These are phyloP conservation scores for Cistogaster globosa DNA, from an alignment of 2,888 invertebrate species.

Conservation along the genomic window DNA sequence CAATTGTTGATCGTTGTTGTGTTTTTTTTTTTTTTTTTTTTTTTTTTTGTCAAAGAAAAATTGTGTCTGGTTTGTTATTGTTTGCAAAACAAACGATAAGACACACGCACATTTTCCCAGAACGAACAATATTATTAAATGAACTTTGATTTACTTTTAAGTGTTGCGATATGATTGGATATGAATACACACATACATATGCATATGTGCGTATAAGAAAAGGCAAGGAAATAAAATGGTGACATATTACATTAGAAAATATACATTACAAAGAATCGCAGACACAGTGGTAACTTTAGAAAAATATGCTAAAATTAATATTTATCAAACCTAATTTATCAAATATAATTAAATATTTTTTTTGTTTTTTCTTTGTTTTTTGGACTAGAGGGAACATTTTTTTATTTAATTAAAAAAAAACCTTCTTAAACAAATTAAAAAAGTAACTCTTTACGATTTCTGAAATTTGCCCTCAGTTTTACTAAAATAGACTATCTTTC, in stretches of 20 bases:
- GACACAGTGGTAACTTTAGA: background rate
- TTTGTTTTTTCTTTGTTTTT: no score
- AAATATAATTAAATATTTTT: no score
- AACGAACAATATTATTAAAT: conserved; percentile 17
- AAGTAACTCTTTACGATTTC: no score
- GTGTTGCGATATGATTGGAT: conserved; percentile 24
- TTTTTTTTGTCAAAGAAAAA: conserved; percentile 20
- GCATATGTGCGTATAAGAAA: background rate
- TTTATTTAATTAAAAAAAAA: no score
- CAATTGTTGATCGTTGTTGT: conserved; percentile 28
- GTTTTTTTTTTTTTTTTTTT: no score
- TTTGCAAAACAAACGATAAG: conserved; percentile 9
- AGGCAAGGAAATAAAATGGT: background rate
- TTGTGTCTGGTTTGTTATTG: conserved; percentile 33
- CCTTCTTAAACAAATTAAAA: no score
- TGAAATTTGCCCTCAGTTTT: no score
- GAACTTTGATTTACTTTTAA: conserved; percentile 49
- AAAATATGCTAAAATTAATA: background rate
- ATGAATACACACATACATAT: background rate
- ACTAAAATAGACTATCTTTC: no score
- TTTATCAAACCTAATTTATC: no score
- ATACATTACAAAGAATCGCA: background rate
- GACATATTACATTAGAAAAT: background rate
- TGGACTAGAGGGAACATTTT: no score
- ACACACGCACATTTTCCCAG: background rate